These are phyloP conservation scores for Tipula helvola DNA, from an alignment of 2,888 invertebrate species.

Conservation along the genomic window DNA sequence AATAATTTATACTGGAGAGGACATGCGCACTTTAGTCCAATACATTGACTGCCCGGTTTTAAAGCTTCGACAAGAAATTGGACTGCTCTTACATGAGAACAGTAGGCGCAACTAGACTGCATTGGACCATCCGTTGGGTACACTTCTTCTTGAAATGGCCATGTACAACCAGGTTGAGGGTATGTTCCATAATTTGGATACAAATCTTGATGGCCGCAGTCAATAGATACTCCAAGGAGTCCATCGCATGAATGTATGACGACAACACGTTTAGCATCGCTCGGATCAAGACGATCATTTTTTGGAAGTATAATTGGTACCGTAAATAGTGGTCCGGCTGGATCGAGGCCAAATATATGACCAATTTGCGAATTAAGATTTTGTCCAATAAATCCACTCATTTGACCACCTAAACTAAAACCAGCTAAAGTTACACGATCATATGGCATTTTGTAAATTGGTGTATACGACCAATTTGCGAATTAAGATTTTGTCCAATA, in stretches of 20 bases:
- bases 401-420: background rate
- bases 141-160: too few species aligned
- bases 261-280: background rate
- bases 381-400: background rate
- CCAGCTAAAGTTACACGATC: too few species aligned
- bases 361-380: background rate
- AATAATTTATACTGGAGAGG: too few species aligned
- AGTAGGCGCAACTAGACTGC: too few species aligned
- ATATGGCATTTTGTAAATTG: background rate
- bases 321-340: background rate
- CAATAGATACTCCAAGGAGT: background rate
- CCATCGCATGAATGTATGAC: background rate
- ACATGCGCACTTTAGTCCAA: too few species aligned
- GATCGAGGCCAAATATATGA: background rate
- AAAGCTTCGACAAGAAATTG: too few species aligned
- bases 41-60: too few species aligned
- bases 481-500: too few species aligned
- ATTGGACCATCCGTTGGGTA: too few species aligned
- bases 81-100: too few species aligned
- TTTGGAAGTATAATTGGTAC: background rate
- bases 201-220: background rate
- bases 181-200: background rate
- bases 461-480: too few species aligned
- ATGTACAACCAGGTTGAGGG: background rate
- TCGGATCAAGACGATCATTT: background rate